Evolutionary conservation across 2,113 vertebrate species (phyloP).

Genomic region (Mirounga angustirostris): DNA sequence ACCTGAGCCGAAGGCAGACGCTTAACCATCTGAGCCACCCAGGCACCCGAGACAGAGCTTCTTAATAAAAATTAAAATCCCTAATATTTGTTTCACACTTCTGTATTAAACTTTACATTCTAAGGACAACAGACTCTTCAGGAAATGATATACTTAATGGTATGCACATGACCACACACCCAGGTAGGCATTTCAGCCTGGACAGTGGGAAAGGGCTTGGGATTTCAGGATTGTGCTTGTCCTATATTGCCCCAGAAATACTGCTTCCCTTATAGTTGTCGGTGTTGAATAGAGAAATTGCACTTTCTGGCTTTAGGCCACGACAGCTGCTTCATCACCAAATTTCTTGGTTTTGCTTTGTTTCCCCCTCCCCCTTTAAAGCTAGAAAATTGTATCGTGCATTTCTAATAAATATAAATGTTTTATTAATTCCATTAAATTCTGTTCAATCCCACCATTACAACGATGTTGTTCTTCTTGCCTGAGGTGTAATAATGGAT

Average conservation of each 20-base stretch:
- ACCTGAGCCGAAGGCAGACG: too few species aligned
- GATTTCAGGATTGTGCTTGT: background rate
- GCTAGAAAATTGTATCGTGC: background rate
- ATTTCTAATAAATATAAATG: background rate
- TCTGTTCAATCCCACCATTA: background rate
- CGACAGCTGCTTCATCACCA: background rate
- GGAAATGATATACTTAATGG: background rate
- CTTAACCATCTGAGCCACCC: too few species aligned
- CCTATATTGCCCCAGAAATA: rapidly evolving
- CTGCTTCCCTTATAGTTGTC: rapidly evolving
- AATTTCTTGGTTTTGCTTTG: background rate
- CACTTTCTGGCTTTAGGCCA: background rate
- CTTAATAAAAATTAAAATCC: background rate
- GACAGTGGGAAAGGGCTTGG: background rate
- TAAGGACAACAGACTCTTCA: background rate
- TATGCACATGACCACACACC: background rate
- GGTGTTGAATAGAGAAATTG: rapidly evolving
- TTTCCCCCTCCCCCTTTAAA: background rate
- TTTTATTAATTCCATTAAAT: background rate
- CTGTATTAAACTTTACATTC: background rate
- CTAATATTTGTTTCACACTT: background rate
- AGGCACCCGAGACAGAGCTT: background rate
- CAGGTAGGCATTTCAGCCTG: background rate
- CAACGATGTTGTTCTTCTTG: background rate
- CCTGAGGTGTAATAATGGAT: background rate